Evolutionary conservation across 2,797 vertebrate genomes (phyloP), one percentile per base, ranked within the genome.

Genomic region (Chelidonichthys spinosus): DNA sequence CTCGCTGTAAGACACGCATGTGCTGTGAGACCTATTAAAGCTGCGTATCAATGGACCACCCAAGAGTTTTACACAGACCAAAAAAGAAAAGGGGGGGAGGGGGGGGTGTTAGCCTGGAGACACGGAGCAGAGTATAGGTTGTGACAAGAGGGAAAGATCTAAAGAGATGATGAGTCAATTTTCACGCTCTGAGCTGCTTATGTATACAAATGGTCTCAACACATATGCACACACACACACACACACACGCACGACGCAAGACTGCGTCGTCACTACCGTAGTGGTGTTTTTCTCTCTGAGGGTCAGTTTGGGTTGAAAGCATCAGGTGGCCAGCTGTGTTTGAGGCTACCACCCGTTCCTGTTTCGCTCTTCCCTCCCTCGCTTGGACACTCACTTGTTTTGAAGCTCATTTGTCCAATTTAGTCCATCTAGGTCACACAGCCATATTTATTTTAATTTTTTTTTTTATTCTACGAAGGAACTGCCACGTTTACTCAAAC

Each of bases 1-100:
- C 72, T 86, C 73, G 78, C 82, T 83, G 78, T 67, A 67, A 87
- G 82, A 87, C 81, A 82, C 74, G 82, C 87, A 86, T 83, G 84
- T 73, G 79, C 85, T 89, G 67, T 54, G 73, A 83, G 78, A 79
- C 61, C 84, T 86, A 82, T 85, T 89, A 91, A 89, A 92, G 78
- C 72, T 15, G 46, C 62, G 33, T 84, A 90, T 93, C 92, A 92
- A 86, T 79, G 80, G 94, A 94, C 94, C 94, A 95, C 94, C 94
- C 93, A 93, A 76, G 77, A 91, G 84, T 86, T 86, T 87, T 84
- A 90, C 82, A 87, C 83, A 88, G 90, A 86, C 90, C 82, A 69
- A 79, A 76, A 79, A 74, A 56, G 73, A 7, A 74, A 83, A 78
- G 78, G 40, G 50, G n/a, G 32, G 53, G 54, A 59, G 40, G 13